Base-by-base conservation (phyloP, 1,140 invertebrate species). In the Diorhabda elongata region DNA sequence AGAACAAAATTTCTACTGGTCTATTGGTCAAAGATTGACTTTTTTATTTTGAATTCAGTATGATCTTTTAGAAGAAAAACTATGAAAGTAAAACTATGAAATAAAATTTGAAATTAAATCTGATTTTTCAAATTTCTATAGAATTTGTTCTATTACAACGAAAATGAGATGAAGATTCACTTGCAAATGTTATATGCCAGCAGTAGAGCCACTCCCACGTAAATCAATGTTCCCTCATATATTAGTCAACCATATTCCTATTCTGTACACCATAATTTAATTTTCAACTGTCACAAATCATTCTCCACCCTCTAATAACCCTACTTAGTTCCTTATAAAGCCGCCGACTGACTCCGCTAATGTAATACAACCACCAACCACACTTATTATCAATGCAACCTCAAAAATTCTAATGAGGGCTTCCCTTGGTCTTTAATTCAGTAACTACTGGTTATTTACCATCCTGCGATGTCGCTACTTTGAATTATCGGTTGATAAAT, bases 331-430 rank as follows among this genome's bases (percentile, higher is more conserved):
- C 47, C 47, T 52, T 52, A 52, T 52, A 52, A 52, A n/a, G 0
- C 26, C 26, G 26, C 26, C 26, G 26, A 26, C 26, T 26, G n/a
- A 52, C 47, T n/a, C 47, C 47, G 47, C n/a, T 52, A 52, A 52
- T 52, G 47, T n/a, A 52, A 52, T 52, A 52, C 47, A 6, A 52
- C 47, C 47, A n/a, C 47, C n/a, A 52, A 52, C 47, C 47, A 52
- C 47, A 4, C 47, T 52, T 6, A 52, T 52, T 52, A 52, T 52
- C n/a, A 3, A 52, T n/a, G 47, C 47, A 52, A 52, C 47, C 47
- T 52, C 47, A 52, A 52, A 52, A 52, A 52, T 52, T 52, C 47
- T 52, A 52, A 52, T 52, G 47, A 52, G 6, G 47, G n/a, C n/a
- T 8, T n/a, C 6, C 47, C 47, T n/a, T 4, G n/a, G 47, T n/a